Percentiles rank a stretch among this genome's conserved stretches.
phyloP scores from a whole-genome alignment of 2,113 vertebrate species.

The Pseudorectes ferrugineus region DNA sequence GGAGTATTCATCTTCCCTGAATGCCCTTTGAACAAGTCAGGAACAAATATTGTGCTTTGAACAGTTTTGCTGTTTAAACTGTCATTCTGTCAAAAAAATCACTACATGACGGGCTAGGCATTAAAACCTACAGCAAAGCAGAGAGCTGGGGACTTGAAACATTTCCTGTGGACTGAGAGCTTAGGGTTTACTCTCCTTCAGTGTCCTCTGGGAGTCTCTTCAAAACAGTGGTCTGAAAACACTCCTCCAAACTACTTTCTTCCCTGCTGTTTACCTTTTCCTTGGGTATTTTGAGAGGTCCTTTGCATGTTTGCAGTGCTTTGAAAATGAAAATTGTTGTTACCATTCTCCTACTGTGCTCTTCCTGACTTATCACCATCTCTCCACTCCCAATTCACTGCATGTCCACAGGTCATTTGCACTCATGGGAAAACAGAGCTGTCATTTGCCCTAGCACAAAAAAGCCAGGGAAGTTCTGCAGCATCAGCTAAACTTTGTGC shows the following conservation, averaged over 20 bases:
- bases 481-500: conserved; percentile 1
- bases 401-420: neutral
- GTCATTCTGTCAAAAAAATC: neutral
- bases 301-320: neutral
- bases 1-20: neutral
- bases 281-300: neutral
- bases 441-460: neutral
- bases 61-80: neutral
- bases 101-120: neutral
- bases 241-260: neutral
- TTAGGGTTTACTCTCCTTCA: neutral
- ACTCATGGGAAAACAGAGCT: neutral
- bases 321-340: neutral
- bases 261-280: neutral
- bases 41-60: neutral
- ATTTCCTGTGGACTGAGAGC: neutral
- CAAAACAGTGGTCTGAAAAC: neutral
- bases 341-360: neutral
- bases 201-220: neutral
- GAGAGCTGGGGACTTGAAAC: neutral
- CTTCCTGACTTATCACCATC: neutral
- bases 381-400: neutral
- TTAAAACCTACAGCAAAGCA: neutral
- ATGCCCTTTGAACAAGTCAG: neutral
- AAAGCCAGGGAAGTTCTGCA: neutral